Base-by-base conservation (phyloP, 2,888 invertebrate genomes). In the Zaprionus lineosus region DNA sequence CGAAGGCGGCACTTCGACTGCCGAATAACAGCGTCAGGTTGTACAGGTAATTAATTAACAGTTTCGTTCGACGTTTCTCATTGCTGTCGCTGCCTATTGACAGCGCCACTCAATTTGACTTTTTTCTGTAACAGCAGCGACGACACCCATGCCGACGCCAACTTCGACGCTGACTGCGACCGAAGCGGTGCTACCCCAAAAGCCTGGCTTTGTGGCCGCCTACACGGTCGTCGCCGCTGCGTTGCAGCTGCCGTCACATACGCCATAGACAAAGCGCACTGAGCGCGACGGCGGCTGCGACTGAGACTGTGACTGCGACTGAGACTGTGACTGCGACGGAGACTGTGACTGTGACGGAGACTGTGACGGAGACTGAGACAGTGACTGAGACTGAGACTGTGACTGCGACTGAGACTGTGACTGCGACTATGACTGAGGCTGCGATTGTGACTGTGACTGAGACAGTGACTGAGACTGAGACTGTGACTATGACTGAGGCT, bases 31-130 rank as follows among this genome's bases (percentile, higher is more conserved):
- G 39, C 24, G 29, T 18, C 48, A 44, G 18, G 21, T 60, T 36
- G 43, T 26, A 36, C 43, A 51, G 53, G 28, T 63, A 60, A 72
- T 69, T 72, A 72, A 72, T 72, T 58, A 73, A 58, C 68, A 55
- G 62, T 57, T 50, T 73, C 31, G 52, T 44, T 44, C 11, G n/a
- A 6, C 21, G 37, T 37, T 15, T 40, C 33, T 44, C 31, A 9
- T 15, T 40, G 18, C 40, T 34, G 21, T 50, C 24, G 31, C 55
- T 31, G 41, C 19, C 26, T 28, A 28, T 52, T 40, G 52, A 60
- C 64, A 59, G 55, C 31, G 57, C 52, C 46, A 58, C 59, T 66
- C 75, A 66, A 62, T 62, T 66, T 67, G 60, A 55, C 58, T 61
- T 43, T 61, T 53, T 55, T 12, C 39, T 36, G 15, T 56, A 55